These are phyloP conservation scores for Drosophila saltans DNA, from an alignment of 1,140 invertebrate species.

Conservation along the genomic window DNA sequence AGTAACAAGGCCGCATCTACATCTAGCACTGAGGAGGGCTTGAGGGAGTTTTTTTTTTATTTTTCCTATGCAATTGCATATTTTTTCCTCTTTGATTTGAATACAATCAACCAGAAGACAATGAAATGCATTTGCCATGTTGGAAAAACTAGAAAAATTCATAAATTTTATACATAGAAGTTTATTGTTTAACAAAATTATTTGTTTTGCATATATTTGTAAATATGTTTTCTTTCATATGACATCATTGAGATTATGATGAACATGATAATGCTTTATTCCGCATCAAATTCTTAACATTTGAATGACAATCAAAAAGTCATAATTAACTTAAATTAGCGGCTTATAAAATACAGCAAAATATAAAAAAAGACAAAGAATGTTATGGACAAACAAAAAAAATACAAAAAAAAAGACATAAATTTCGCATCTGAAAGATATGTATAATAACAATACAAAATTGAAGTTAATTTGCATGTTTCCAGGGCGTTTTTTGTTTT, in stretches of 20 bases:
- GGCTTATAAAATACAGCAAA: slow-evolving; percentile 46
- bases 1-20: slow-evolving; percentile 73
- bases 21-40: slow-evolving; percentile 2
- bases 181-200: slow-evolving; percentile 9
- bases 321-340: slow-evolving; percentile 74
- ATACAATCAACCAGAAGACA: slow-evolving; percentile 57
- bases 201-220: neutral
- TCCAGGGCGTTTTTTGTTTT: slow-evolving; percentile 45
- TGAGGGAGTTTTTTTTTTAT: slow-evolving; percentile 1
- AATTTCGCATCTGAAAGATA: slow-evolving; percentile 56
- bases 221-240: slow-evolving; percentile 21
- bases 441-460: slow-evolving; percentile 48
- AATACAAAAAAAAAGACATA: slow-evolving; percentile 45
- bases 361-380: slow-evolving; percentile 26
- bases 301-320: slow-evolving; percentile 65
- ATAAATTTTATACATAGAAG: slow-evolving; percentile 1
- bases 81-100: slow-evolving; percentile 54
- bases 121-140: neutral
- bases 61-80: slow-evolving; percentile 44
- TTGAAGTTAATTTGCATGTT: slow-evolving; percentile 75
- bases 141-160: slow-evolving; percentile 7
- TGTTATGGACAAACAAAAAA: slow-evolving; percentile 22
- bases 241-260: slow-evolving; percentile 53
- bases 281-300: slow-evolving; percentile 4
- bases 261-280: slow-evolving; percentile 47